Conservation (phyloP, 2,888 invertebrate genomes). For the Hyles lineata region DNA sequence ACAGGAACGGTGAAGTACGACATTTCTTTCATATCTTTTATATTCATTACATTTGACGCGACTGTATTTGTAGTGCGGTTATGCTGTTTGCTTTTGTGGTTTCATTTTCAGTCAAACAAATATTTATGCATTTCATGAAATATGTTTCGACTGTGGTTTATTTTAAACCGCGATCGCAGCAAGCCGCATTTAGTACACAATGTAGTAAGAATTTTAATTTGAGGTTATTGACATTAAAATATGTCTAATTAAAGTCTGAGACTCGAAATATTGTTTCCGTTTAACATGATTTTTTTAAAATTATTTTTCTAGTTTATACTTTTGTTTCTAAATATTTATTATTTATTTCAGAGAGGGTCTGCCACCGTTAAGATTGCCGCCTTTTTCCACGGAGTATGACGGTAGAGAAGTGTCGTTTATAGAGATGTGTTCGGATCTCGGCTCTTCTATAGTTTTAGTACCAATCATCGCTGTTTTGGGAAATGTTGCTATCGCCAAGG, state of each 20-base stretch:
- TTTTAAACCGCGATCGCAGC: neutral
- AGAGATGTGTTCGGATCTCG: constrained; percentile 91
- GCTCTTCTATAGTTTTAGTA: constrained; percentile 93
- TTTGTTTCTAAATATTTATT: neutral
- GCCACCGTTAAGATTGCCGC: constrained; percentile 88
- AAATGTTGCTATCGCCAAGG: constrained; percentile 97
- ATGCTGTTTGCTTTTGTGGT: neutral
- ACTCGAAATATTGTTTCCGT: neutral
- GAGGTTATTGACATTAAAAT: neutral
- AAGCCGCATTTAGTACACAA: neutral
- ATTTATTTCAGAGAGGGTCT: constrained; percentile 86
- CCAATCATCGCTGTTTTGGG: constrained; percentile 96
- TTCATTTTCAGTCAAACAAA: constrained; percentile 7
- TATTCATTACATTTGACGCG: constrained; percentile 6
- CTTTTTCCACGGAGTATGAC: constrained; percentile 87
- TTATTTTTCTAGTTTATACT: neutral
- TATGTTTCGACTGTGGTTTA: constrained; percentile 11
- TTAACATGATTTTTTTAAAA: neutral
- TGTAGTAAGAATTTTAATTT: neutral
- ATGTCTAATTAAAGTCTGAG: no score
- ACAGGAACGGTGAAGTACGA: constrained; percentile 88
- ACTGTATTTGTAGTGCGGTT: constrained; percentile 6
- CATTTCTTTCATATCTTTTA: constrained; percentile 26
- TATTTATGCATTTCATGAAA: neutral
- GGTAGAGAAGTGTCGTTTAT: constrained; percentile 86